Percentiles rank a stretch among this genome's conserved stretches.
Evolutionary conservation across 2,113 vertebrate species (phyloP).

Genomic region (Salvelinus alpinus): DNA sequence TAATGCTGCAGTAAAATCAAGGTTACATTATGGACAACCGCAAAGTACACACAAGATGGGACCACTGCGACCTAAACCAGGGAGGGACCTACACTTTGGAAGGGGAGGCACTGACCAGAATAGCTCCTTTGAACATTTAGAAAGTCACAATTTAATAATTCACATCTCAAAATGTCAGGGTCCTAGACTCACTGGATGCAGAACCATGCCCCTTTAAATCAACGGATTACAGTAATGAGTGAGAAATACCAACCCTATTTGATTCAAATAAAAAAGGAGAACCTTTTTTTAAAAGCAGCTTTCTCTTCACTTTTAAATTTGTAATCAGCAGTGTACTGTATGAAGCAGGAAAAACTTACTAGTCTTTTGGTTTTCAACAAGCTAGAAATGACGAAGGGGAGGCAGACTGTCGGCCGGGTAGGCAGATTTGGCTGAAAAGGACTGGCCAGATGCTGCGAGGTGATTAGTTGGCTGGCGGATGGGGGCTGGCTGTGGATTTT

Average conservation of each 20-base stretch:
- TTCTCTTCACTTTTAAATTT: constrained; percentile 95
- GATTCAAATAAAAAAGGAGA: constrained; percentile 77
- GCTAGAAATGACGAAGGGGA: constrained; percentile 99
- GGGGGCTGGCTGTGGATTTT: constrained; percentile 92
- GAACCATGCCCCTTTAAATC: constrained; percentile 47
- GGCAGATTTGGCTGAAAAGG: constrained; percentile 99
- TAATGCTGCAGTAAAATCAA: constrained; percentile 35
- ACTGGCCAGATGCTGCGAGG: constrained; percentile 99
- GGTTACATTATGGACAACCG: constrained; percentile 41
- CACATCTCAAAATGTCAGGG: constrained; percentile 36
- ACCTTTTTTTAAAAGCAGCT: constrained; percentile 89
- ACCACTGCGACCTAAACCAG: neutral
- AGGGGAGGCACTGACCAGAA: constrained; percentile 14
- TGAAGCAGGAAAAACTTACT: constrained; percentile 99
- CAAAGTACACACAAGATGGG: constrained; percentile 32
- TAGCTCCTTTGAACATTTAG: constrained; percentile 1
- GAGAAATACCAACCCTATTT: constrained; percentile 82
- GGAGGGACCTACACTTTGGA: too few relatives aligned
- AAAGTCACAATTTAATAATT: constrained; percentile 29
- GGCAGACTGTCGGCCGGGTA: constrained; percentile 99
- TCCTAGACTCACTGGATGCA: too few relatives aligned
- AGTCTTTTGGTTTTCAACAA: constrained; percentile 99
- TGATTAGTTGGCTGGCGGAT: constrained; percentile 96
- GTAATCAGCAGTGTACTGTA: constrained; percentile 99
- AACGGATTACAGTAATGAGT: constrained; percentile 38